These are phyloP conservation scores for Philereme transversata DNA, from an alignment of 2,888 invertebrate species.

Conservation along the genomic window DNA sequence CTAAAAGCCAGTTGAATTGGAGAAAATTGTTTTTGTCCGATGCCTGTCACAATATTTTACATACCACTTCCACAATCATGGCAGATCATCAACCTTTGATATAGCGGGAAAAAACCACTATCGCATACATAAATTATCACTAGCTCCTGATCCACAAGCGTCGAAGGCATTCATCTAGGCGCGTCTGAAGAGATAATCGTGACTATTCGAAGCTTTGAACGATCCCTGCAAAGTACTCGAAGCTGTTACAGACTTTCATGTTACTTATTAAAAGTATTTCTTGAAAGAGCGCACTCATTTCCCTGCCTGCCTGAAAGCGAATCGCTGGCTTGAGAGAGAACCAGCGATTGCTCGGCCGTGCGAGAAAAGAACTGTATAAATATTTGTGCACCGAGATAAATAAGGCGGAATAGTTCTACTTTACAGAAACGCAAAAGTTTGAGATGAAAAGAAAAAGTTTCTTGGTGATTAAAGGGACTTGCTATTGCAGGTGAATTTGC, in stretches of 20 bases:
- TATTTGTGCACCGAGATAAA: conserved; percentile 29
- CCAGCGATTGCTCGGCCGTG: conserved; percentile 30
- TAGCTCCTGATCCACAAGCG: conserved; percentile 15
- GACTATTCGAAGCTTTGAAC: conserved; percentile 35
- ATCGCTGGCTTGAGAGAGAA: conserved; percentile 20
- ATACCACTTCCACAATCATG: too few species aligned
- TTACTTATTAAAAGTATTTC: conserved; percentile 36
- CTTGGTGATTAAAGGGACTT: conserved; percentile 19
- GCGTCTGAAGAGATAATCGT: conserved; percentile 45
- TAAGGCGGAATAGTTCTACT: conserved; percentile 27
- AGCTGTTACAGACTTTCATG: conserved; percentile 33
- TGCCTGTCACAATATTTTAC: too few species aligned
- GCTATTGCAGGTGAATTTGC: conserved; percentile 4
- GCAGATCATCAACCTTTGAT: too few species aligned
- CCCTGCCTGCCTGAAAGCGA: conserved; percentile 26
- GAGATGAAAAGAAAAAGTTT: conserved; percentile 21
- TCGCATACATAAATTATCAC: conserved; percentile 1
- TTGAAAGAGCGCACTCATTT: conserved; percentile 29
- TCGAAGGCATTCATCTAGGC: conserved; percentile 44
- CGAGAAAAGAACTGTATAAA: conserved; percentile 32
- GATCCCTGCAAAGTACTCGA: conserved; percentile 21
- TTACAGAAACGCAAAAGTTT: conserved; percentile 27
- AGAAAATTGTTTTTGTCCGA: too few species aligned
- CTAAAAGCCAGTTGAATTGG: too few species aligned
- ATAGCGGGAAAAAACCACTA: background rate